A percentile compares a stretch with the other conserved stretches of the same genome.
Conservation (phyloP, 2,113 vertebrate genomes). For the Lampris megalopsis region DNA sequence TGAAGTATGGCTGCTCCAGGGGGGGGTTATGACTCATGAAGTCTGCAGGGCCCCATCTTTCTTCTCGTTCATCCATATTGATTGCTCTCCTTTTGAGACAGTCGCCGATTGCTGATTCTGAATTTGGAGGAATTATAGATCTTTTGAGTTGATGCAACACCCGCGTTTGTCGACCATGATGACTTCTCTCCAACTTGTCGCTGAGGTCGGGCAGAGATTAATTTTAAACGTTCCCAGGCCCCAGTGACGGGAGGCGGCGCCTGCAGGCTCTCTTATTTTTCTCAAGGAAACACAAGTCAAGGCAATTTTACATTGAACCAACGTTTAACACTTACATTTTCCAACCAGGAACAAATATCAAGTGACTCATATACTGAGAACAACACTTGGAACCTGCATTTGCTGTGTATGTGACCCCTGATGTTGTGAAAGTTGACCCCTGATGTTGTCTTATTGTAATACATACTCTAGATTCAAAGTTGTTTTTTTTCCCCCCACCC, state of each 20-base stretch:
- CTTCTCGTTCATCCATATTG: background rate
- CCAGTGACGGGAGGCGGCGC: background rate
- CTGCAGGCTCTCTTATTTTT: background rate
- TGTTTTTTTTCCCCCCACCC: background rate
- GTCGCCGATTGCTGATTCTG: background rate
- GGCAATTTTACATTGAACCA: too few species aligned
- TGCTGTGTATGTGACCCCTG: background rate
- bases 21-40: constrained; percentile 8
- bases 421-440: too few species aligned
- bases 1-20: constrained; percentile 1
- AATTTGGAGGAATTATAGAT: background rate
- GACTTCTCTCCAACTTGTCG: too few species aligned
- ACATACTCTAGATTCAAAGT: background rate
- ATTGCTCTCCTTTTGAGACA: background rate
- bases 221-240: too few species aligned
- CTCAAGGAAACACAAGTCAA: too few species aligned
- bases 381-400: background rate
- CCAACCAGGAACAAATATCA: too few species aligned
- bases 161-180: background rate
- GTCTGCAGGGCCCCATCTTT: background rate
- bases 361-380: background rate
- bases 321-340: too few species aligned
- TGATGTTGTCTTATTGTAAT: background rate
- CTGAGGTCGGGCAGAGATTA: too few species aligned
- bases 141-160: background rate